phyloP scores from a whole-genome alignment of 2,797 vertebrate species.

The Siniperca undulata region DNA sequence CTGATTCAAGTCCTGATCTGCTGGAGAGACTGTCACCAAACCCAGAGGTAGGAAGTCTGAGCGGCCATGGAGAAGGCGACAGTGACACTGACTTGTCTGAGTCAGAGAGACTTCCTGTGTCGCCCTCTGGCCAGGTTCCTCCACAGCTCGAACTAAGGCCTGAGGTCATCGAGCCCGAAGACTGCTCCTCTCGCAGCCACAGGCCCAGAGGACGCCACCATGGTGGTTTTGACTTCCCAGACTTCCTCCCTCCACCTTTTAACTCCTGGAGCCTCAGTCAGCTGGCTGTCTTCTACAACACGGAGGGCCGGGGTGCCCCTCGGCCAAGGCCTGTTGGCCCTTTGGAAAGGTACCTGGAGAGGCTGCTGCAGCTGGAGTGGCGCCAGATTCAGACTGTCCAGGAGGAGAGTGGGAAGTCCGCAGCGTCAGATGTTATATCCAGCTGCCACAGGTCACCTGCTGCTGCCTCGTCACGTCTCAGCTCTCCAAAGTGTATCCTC shows the following conservation, averaged over 20 bases:
- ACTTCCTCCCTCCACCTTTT: slow-evolving; percentile 93
- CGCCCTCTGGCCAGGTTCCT: slow-evolving; percentile 74
- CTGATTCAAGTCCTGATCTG: slow-evolving; percentile 33
- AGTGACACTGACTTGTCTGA: slow-evolving; percentile 93
- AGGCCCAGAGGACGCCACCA: slow-evolving; percentile 52
- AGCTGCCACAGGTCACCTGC: slow-evolving; percentile 75
- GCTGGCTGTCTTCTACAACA: slow-evolving; percentile 86
- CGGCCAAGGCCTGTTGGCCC: slow-evolving; percentile 77
- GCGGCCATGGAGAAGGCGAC: slow-evolving; percentile 62
- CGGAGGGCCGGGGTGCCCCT: slow-evolving; percentile 75
- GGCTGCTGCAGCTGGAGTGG: slow-evolving; percentile 93
- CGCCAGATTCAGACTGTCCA: slow-evolving; percentile 88
- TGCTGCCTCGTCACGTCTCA: slow-evolving; percentile 77
- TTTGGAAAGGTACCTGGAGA: slow-evolving; percentile 89
- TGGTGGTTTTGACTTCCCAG: slow-evolving; percentile 83
- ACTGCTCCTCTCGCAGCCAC: slow-evolving; percentile 53
- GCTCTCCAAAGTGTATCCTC: slow-evolving; percentile 85
- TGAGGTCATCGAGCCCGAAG: slow-evolving; percentile 85
- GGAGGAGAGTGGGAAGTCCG: slow-evolving; percentile 79
- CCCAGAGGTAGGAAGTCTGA: neutral
- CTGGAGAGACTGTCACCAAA: neutral
- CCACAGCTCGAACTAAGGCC: slow-evolving; percentile 90
- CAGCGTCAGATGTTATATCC: slow-evolving; percentile 25
- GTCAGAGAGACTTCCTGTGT: slow-evolving; percentile 85
- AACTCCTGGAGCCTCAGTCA: slow-evolving; percentile 92